Evolutionary conservation across 1,140 invertebrate genomes (phyloP), one percentile per base, ranked within the genome.

Genomic region (Drosophila arizonae): DNA sequence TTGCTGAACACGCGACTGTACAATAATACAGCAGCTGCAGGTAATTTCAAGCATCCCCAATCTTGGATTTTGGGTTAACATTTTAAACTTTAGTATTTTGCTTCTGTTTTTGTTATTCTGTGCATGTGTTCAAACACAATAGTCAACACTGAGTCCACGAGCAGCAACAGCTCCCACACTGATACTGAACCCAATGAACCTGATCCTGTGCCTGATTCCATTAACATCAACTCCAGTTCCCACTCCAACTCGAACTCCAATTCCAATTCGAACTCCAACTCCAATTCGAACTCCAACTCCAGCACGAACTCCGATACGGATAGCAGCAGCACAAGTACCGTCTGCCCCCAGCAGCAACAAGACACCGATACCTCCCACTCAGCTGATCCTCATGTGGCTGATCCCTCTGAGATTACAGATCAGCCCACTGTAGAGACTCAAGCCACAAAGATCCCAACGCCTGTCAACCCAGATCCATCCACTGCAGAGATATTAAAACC

Each of bases 41-140:
- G 81, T 90, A 86, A 84, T 64, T 82, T 21, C 17, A 21, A 46
- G 52, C 28, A 66, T 52, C 52, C 43, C 5, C 50, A 28, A 68
- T 63, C 65, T 21, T 48, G 21, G 50, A 65, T 82, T 39, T 39
- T 50, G 41, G 64, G 78, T 90, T 87, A 75, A 73, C 69, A 81
- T 73, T 80, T 85, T 90, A 82, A 86, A 89, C 68, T 43, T 78
- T 73, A 90, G 89, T 90, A 81, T 90, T 89, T 77, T 90, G 90
- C 65, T 76, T 87, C 70, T 90, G 79, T 87, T 87, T 90, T 66
- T 90, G 85, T 84, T 89, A 90, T 70, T 90, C 88, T 73, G 80
- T 90, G 79, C 89, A 85, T 75, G 76, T 90, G 58, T 90, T 90
- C 68, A 87, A 88, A 87, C 72, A 84, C 74, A 76, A 82, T 68